Conservation (phyloP, 2,113 vertebrate genomes). For the Budorcas taxicolor region DNA sequence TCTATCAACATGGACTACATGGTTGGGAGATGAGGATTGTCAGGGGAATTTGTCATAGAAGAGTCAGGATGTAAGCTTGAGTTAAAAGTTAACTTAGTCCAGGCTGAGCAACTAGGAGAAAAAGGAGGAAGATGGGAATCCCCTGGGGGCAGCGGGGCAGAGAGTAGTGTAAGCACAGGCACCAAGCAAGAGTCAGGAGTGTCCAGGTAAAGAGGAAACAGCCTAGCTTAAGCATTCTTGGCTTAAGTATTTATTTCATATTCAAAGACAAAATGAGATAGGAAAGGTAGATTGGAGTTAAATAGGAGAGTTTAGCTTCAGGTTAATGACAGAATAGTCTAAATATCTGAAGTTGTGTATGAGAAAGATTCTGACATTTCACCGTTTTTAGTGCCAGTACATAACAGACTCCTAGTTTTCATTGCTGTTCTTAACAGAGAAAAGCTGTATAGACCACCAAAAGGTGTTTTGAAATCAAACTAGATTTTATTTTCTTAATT, state of each 20-base stretch:
- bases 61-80: background rate
- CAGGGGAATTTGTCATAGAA: background rate
- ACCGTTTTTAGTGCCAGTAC: too few relatives aligned
- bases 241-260: background rate
- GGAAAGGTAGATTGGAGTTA: background rate
- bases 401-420: background rate
- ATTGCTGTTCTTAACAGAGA: background rate
- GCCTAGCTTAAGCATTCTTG: background rate
- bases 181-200: background rate
- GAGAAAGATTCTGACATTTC: background rate
- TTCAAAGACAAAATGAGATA: background rate
- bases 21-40: background rate
- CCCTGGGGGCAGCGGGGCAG: background rate
- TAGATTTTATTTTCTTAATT: background rate
- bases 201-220: background rate
- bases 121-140: background rate
- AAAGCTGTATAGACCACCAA: background rate
- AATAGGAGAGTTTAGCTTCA: background rate
- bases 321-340: background rate
- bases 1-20: background rate
- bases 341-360: background rate
- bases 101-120: background rate
- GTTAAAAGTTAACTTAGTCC: background rate
- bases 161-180: background rate
- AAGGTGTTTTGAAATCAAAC: background rate